Evolutionary conservation across 2,888 invertebrate species (phyloP).

Genomic region (Apomyelois bistriatella): DNA sequence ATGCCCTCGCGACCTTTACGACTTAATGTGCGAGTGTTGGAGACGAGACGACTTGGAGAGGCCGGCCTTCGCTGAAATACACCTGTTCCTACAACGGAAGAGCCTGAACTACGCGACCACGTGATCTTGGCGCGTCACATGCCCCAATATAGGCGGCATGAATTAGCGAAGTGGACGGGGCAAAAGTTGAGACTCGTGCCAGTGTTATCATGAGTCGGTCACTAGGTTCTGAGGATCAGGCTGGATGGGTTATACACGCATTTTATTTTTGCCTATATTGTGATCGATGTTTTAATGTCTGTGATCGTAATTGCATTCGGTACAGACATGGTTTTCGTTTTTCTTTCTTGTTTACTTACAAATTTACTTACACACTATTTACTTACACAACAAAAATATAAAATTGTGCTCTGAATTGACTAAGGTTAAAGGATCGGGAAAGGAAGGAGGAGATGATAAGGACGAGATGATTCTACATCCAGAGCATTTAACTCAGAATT

Average conservation of each 20-base stretch:
- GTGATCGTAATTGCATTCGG: no score
- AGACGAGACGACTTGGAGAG: conserved; percentile 85
- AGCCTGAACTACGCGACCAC: conserved; percentile 42
- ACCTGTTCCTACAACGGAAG: conserved; percentile 86
- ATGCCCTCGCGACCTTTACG: conserved; percentile 90
- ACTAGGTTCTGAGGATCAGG: conserved; percentile 29
- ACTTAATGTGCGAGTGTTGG: conserved; percentile 93
- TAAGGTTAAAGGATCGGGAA: no score
- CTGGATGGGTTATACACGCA: neutral
- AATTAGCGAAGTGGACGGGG: conserved; percentile 33
- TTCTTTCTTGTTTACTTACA: no score
- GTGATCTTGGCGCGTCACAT: conserved; percentile 45
- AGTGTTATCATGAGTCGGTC: conserved; percentile 17
- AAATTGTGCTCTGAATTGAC: no score
- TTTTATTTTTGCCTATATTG: neutral
- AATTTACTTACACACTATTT: no score
- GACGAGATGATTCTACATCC: no score
- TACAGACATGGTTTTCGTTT: no score
- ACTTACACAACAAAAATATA: no score
- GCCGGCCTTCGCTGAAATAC: conserved; percentile 90
- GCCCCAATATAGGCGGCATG: conserved; percentile 29
- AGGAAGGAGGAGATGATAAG: no score
- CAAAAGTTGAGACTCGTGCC: conserved; percentile 21
- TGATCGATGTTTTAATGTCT: no score
- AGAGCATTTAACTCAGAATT: no score